Percentiles rank a stretch among this genome's conserved stretches.
Evolutionary conservation across 2,113 vertebrate genomes (phyloP).

Genomic region (Megaptera novaeangliae): DNA sequence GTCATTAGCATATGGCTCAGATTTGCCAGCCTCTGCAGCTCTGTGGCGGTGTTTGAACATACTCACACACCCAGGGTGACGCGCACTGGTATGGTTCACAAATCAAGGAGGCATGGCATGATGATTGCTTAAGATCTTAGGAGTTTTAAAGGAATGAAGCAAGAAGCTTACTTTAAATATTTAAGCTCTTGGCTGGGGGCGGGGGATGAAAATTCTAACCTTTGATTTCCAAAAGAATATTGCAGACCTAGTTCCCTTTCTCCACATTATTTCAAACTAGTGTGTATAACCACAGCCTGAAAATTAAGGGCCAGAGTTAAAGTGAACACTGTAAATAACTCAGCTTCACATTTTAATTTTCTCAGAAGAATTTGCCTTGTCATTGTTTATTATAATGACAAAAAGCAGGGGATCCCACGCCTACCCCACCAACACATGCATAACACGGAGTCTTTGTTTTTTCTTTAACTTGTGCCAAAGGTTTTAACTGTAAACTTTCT

Average conservation of each 20-base stretch:
- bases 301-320: constrained; percentile 38
- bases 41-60: constrained; percentile 40
- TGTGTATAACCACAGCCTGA: not conserved
- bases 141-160: constrained; percentile 79
- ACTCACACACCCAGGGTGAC: not conserved
- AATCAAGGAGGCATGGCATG: constrained; percentile 43
- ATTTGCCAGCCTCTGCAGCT: constrained; percentile 46
- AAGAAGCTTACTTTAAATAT: constrained; percentile 77
- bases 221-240: constrained; percentile 54
- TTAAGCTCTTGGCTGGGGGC: constrained; percentile 14
- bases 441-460: constrained; percentile 34
- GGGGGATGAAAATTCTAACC: constrained; percentile 1
- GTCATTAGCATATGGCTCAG: constrained; percentile 78
- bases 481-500: constrained; percentile 33
- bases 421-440: not conserved
- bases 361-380: constrained; percentile 66
- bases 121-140: constrained; percentile 49
- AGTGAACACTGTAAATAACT: constrained; percentile 13
- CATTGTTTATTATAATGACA: constrained; percentile 69
- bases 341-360: constrained; percentile 35
- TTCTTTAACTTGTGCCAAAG: constrained; percentile 11
- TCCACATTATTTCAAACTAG: constrained; percentile 16
- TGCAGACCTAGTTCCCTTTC: constrained; percentile 34
- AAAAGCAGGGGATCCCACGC: constrained; percentile 36
- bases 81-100: constrained; percentile 38